Base-by-base conservation (phyloP, 2,888 invertebrate genomes). In the Hyposoter dolosus region DNA sequence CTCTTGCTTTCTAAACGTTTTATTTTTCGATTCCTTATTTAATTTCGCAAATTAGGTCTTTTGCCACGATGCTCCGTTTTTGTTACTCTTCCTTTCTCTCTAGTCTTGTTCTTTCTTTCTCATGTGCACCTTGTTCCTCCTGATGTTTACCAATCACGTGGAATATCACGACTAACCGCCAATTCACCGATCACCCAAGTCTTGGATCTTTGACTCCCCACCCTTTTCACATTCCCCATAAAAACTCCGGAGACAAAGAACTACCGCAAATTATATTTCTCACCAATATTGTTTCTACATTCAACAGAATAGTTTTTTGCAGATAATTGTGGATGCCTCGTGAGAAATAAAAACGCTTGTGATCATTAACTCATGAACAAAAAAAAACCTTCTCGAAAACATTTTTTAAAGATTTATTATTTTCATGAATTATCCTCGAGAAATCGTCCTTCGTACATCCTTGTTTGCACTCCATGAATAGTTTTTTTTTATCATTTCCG, bases 111-210 rank as follows among this genome's bases (percentile, higher is more conserved):
- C 35, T 50, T 35, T 23, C 40, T 56, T 23, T 43, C 28, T 40
- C 7, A 23, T 40, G 19, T 3, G 1, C 43, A 6, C 12, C 2
- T 9, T 66, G 19, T 68, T 60, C 43, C 68, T 53, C 28, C 53
- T 9, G 56, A 10, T 69, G 28, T 69, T 17, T 66, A 45, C 68
- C 78, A 69, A 69, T 43, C 43, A 47, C 40, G 53, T 68, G 53
- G 15, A 17, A n/a, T 53, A n/a, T 76, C 66, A 50, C 23, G 60
- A 66, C 77, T 65, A 76, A 32, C 76, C 76, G 28, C 53, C 40
- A 72, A 65, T 43, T 71, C 43, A 45, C 75, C 80, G 65, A 80
- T 69, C 69, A 28, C 4, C 66, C 35, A 66, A 66, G 9, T 3
- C 40, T 50, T 28, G 7, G 23, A 40, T 50, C 66, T 6, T 77